Evolutionary conservation across 1,140 invertebrate genomes (phyloP).

Genomic region (Ladona fulva): DNA sequence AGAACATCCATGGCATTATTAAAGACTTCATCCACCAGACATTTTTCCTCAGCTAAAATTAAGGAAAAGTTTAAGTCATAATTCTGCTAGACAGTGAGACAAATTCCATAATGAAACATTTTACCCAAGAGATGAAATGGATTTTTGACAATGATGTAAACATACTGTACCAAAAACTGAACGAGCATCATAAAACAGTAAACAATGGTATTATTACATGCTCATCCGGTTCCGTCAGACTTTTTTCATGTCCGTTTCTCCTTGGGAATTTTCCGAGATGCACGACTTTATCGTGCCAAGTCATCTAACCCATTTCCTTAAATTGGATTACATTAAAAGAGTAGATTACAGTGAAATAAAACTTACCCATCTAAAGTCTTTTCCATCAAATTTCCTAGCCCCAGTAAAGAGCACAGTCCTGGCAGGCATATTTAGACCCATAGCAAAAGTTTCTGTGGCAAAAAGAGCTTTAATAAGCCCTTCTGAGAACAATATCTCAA

Average conservation of each 20-base stretch:
- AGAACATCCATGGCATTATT: slow-evolving; percentile 95
- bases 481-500: slow-evolving; percentile 97
- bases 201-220: too few relatives aligned
- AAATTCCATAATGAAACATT: neutral
- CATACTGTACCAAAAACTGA: too few relatives aligned
- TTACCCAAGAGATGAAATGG: too few relatives aligned
- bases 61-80: too few relatives aligned
- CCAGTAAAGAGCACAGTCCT: slow-evolving; percentile 95
- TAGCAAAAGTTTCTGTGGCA: slow-evolving; percentile 99
- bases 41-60: slow-evolving; percentile 81
- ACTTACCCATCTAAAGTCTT: slow-evolving; percentile 79
- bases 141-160: too few relatives aligned
- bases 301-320: too few relatives aligned
- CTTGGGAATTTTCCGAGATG: too few relatives aligned
- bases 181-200: too few relatives aligned
- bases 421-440: slow-evolving; percentile 99
- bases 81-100: slow-evolving; percentile 15
- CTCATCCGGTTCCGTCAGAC: too few relatives aligned
- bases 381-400: slow-evolving; percentile 96
- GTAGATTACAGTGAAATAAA: slow-evolving; percentile 11
- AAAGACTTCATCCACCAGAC: slow-evolving; percentile 92
- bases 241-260: too few relatives aligned
- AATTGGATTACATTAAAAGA: too few relatives aligned
- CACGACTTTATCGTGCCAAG: too few relatives aligned
- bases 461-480: slow-evolving; percentile 95